Evolutionary conservation across 2,888 invertebrate genomes (phyloP), one percentile per base, ranked within the genome.

Genomic region (Cordilura impudica): DNA sequence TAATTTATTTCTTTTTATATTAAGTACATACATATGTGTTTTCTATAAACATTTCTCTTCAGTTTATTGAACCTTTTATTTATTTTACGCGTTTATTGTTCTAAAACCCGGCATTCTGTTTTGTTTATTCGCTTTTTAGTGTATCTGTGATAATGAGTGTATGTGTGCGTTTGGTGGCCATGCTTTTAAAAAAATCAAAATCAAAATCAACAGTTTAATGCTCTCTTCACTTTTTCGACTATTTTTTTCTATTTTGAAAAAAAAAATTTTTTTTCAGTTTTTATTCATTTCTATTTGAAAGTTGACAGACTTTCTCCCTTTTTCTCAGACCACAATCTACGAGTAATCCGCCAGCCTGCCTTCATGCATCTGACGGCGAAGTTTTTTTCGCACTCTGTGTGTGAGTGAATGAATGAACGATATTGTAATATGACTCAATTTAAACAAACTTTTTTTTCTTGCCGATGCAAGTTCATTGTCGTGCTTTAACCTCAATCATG

Each of bases 11-110:
- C n/a, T 60, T 39, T 39, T 45, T 26, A 6, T 39, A 56, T 10
- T 61, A 39, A 12, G 19, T 39, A n/a, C 18, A 56, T 39, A 39
- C 56, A 54, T 31, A 54, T n/a, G 14, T 18, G 54, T 18, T 5
- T 31, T 31, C n/a, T 31, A 18, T 54, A 35, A 19, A 35, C 39
- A 56, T 35, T 56, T 56, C 35, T 56, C 21, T 54, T 12, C n/a
- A 49, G 61, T 63, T 61, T 63, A 49, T 49, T 63, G 61, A 63
- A 63, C 61, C 31, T 63, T 49, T 49, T 63, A 49, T 63, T 61
- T 61, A 49, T 63, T 63, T 63, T 63, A 63, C 31, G 47, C 49
- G 18, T 63, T 63, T 63, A 7, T 49, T 63, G 49, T 63, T 63
- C 61, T 63, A 63, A 47, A 61, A 63, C 43, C 49, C 47, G 61